Evolutionary conservation across 2,113 vertebrate genomes (phyloP), one percentile per base, ranked within the genome.

Genomic region (Sporophila hypoxantha): DNA sequence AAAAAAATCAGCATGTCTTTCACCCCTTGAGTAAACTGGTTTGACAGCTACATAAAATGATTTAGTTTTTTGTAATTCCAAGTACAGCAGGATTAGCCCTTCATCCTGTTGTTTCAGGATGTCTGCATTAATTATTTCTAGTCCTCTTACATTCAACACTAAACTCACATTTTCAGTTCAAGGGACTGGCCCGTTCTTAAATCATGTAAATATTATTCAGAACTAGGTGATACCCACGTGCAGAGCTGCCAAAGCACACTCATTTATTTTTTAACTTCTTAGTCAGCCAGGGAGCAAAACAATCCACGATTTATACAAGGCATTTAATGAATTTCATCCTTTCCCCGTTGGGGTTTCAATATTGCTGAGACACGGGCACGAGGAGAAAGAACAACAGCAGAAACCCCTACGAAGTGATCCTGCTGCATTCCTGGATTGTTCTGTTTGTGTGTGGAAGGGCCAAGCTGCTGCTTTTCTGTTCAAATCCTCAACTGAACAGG

Each of bases 61-160:
- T 91, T 92, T 84, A 49, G 17, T 18, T 74, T 85, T 87, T 49
- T 30, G 18, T 83, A 82, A 57, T 76, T 87, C 74, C 39, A 85
- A 82, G 49, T 91, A 15, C 18, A 17, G 67, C 53, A 70, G 84
- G 46, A 88, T 93, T 93, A 90, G 69, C 70, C 60, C 78, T 91
- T 93, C 82, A 73, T 92, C 70, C 85, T 78, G 76, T 91, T 82
- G 47, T 85, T 93, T 91, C 83, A 61, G 41, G 59, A 66, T 82
- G 74, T 67, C 77, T 57, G 44, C 49, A 53, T 94, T 91, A 89
- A 94, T 91, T 89, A 76, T 85, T 95, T 95, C 87, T 53, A 59
- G 25, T 69, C 49, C 86, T 70, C 37, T 93, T 89, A 90, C 88
- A 91, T 91, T 78, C 90, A 62, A 81, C 46, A 78, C 36, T 92